Conservation (phyloP, 2,797 vertebrate genomes). For the Novumbra hubbsi region DNA sequence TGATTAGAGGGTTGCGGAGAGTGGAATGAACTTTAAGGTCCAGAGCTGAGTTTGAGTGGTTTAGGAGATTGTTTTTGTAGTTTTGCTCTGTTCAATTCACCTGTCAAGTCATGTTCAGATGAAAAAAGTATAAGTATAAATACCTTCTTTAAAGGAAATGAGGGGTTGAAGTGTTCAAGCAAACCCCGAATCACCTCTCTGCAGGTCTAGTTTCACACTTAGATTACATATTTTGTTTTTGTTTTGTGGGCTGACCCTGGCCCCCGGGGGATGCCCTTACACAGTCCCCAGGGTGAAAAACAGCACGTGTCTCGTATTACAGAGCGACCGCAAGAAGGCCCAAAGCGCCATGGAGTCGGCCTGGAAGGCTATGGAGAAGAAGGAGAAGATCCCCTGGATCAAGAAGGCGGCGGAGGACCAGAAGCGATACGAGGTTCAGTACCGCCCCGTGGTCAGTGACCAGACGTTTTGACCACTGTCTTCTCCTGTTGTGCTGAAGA, state of each 20-base stretch:
- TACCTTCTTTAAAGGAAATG: no score
- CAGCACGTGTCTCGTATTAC: neutral
- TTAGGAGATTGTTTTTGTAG: no score
- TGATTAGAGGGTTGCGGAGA: no score
- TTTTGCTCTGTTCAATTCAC: no score
- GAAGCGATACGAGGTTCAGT: conserved; percentile 81
- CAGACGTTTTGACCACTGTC: conserved; percentile 59
- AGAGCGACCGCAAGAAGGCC: conserved; percentile 77
- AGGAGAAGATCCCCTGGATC: conserved; percentile 82
- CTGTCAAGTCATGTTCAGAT: no score
- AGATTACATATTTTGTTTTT: neutral
- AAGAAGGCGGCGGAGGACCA: conserved; percentile 83
- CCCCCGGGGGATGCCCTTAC: neutral
- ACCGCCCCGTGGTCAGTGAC: conserved; percentile 70
- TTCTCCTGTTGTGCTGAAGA: conserved; percentile 51
- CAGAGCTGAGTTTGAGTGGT: no score
- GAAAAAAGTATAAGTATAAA: no score
- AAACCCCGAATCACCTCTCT: neutral
- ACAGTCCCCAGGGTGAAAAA: neutral
- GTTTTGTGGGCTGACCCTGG: neutral
- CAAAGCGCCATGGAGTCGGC: conserved; percentile 73
- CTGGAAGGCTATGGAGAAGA: conserved; percentile 82
- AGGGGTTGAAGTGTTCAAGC: no score
- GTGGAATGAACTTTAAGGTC: no score
- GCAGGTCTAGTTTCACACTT: neutral